Evolutionary conservation across 1,140 invertebrate genomes (phyloP).

Genomic region (Acromyrmex charruanus): DNA sequence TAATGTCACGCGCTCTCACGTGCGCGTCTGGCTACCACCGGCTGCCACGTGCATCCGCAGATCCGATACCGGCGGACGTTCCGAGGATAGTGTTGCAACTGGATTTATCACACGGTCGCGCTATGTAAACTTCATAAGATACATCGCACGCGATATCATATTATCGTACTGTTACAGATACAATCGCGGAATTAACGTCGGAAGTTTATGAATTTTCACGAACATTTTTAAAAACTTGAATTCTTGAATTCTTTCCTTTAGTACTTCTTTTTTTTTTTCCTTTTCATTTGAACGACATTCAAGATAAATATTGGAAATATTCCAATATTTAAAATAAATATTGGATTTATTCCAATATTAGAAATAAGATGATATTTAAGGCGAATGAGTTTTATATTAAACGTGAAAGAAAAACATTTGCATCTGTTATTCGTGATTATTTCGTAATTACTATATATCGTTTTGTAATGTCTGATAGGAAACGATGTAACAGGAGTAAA

Average conservation of each 20-base stretch:
- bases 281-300: too few species aligned
- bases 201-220: background rate
- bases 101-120: constrained; percentile 12
- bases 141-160: background rate
- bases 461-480: background rate
- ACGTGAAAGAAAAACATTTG: background rate
- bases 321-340: too few species aligned
- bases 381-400: background rate
- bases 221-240: background rate
- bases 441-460: background rate
- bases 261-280: too few species aligned
- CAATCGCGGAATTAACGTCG: background rate
- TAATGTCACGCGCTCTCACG: constrained; percentile 58
- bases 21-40: constrained; percentile 20
- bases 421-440: background rate
- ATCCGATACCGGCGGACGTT: constrained; percentile 9
- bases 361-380: background rate
- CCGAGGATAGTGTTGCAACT: constrained; percentile 18
- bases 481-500: constrained; percentile 32
- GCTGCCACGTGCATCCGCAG: constrained; percentile 43
- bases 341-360: background rate
- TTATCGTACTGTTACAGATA: background rate
- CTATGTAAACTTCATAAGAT: background rate
- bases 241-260: too few species aligned
- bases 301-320: too few species aligned